These are phyloP conservation scores for Pandemis cinnamomeana DNA, from an alignment of 2,888 invertebrate genomes.

Conservation along the genomic window DNA sequence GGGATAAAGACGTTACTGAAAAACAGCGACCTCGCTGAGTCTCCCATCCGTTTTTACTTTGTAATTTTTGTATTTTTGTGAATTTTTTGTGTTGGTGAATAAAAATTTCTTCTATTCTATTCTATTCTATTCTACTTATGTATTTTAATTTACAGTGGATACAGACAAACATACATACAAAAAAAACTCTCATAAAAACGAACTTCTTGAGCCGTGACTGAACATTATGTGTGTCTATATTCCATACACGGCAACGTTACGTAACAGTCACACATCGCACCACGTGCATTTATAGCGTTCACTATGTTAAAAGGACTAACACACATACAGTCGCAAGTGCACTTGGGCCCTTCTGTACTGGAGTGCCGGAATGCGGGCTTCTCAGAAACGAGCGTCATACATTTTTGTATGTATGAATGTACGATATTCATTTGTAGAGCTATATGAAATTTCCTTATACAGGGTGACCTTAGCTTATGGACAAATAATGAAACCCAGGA, in stretches of 20 bases:
- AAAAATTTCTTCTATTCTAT: too few relatives aligned
- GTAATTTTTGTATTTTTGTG: too few relatives aligned
- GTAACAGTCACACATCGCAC: constrained; percentile 31
- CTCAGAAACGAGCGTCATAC: constrained; percentile 4
- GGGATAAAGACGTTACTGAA: too few relatives aligned
- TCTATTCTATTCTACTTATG: too few relatives aligned
- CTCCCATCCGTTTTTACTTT: too few relatives aligned
- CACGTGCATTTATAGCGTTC: constrained; percentile 11
- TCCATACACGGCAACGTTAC: constrained; percentile 26
- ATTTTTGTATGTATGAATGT: neutral
- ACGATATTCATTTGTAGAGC: neutral
- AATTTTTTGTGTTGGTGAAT: too few relatives aligned
- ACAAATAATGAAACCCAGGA: too few relatives aligned
- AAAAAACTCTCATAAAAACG: neutral
- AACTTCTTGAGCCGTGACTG: neutral
- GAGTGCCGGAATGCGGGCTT: constrained; percentile 27
- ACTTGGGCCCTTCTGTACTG: neutral
- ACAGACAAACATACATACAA: too few relatives aligned
- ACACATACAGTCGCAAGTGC: neutral
- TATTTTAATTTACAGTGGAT: too few relatives aligned
- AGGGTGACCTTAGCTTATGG: too few relatives aligned
- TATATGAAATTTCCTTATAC: constrained; percentile 1
- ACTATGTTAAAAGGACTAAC: constrained; percentile 10
- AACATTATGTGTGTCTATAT: constrained; percentile 5
- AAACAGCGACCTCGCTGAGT: too few relatives aligned